Percentiles rank a stretch among this genome's conserved stretches.
phyloP scores from a whole-genome alignment of 2,113 vertebrate genomes.

The Tachuris rubrigastra region DNA sequence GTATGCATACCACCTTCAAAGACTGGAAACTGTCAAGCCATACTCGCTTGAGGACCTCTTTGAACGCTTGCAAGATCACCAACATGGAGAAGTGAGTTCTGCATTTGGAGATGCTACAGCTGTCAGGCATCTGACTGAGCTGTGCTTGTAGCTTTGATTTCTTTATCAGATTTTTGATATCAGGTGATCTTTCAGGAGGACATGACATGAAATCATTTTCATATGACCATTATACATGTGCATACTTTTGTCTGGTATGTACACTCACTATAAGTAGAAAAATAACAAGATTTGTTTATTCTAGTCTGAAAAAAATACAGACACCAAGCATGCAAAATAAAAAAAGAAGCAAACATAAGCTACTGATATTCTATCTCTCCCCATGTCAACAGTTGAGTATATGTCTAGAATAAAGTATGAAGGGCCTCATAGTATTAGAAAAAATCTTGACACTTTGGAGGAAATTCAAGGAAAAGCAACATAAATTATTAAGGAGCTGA shows the following conservation, averaged over 20 bases:
- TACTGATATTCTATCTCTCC: neutral
- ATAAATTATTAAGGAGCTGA: conserved; percentile 65
- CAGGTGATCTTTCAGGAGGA: neutral
- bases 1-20: neutral
- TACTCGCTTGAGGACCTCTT: neutral
- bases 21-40: neutral
- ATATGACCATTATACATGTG: neutral
- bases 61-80: neutral
- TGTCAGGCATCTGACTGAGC: neutral
- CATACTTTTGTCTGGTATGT: neutral
- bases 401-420: conserved; percentile 25
- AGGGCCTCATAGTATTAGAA: neutral
- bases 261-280: neutral
- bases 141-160: neutral
- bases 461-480: conserved; percentile 58
- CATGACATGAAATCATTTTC: neutral
- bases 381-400: neutral
- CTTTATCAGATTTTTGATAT: neutral
- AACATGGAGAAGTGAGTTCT: neutral
- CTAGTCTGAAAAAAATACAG: neutral
- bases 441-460: conserved; percentile 27
- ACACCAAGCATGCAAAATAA: neutral
- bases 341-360: neutral
- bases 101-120: neutral
- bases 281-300: neutral